These are phyloP conservation scores for Petrocephalus microphthalmus DNA, from an alignment of 2,113 vertebrate species.

Conservation along the genomic window DNA sequence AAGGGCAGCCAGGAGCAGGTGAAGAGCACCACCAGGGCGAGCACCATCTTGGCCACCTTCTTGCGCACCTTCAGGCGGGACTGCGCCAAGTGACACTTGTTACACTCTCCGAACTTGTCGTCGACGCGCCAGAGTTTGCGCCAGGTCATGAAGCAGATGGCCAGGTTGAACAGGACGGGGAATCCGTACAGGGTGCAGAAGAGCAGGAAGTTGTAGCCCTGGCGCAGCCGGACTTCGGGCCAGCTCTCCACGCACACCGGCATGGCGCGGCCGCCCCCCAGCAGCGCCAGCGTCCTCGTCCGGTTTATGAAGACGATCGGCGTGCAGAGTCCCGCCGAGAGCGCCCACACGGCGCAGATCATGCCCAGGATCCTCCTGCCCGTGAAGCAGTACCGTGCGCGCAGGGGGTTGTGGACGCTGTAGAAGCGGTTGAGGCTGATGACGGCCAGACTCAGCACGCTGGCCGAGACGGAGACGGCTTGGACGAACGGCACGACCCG, in stretches of 20 bases:
- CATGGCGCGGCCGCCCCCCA: slow-evolving; percentile 40
- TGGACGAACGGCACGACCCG: slow-evolving; percentile 57
- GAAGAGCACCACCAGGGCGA: slow-evolving; percentile 54
- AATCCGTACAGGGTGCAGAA: slow-evolving; percentile 53
- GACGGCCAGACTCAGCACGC: slow-evolving; percentile 52
- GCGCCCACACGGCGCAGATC: slow-evolving; percentile 50
- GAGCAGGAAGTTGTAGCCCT: slow-evolving; percentile 55
- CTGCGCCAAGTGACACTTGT: slow-evolving; percentile 26
- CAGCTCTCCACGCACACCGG: slow-evolving; percentile 54
- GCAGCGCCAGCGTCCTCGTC: slow-evolving; percentile 42
- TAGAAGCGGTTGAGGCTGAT: slow-evolving; percentile 58
- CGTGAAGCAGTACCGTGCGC: slow-evolving; percentile 51
- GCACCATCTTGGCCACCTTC: slow-evolving; percentile 57
- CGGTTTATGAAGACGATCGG: slow-evolving; percentile 53
- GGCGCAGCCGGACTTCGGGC: slow-evolving; percentile 46
- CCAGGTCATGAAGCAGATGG: slow-evolving; percentile 50
- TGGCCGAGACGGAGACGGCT: slow-evolving; percentile 56
- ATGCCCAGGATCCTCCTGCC: slow-evolving; percentile 43
- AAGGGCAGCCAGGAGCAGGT: slow-evolving; percentile 55
- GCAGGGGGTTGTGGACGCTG: slow-evolving; percentile 53
- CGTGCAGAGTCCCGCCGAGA: slow-evolving; percentile 47
- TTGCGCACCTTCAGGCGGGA: slow-evolving; percentile 47
- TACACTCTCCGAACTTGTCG: slow-evolving; percentile 36
- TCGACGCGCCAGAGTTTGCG: slow-evolving; percentile 43
- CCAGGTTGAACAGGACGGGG: slow-evolving; percentile 54